Conservation (phyloP, 2,113 vertebrate genomes). For the Coryphaenoides rupestris region DNA sequence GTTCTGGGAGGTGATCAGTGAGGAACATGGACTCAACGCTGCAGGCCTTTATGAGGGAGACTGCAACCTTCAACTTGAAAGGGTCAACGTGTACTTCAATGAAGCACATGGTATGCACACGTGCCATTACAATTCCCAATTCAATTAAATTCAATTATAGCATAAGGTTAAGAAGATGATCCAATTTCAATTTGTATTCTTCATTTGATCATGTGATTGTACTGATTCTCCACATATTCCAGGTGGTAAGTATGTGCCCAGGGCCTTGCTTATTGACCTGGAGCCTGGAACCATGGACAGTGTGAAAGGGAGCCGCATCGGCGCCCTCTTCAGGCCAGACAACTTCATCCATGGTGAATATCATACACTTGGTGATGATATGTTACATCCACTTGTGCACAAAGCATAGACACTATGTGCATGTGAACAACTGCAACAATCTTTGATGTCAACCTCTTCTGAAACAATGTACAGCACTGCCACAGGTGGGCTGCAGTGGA, state of each 20-base stretch:
- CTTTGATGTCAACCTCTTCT: too few relatives aligned
- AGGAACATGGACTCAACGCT: conserved; percentile 87
- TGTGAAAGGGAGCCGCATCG: conserved; percentile 83
- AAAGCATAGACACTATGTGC: too few relatives aligned
- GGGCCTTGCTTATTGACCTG: conserved; percentile 88
- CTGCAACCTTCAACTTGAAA: conserved; percentile 80
- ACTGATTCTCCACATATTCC: conserved; percentile 11
- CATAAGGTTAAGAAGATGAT: too few relatives aligned
- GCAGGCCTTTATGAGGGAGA: conserved; percentile 80
- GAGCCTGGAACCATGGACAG: conserved; percentile 98
- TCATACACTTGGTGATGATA: too few relatives aligned
- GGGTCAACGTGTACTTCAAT: conserved; percentile 93
- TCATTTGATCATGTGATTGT: neutral
- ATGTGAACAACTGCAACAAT: too few relatives aligned
- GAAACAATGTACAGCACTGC: too few relatives aligned
- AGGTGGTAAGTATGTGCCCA: conserved; percentile 90
- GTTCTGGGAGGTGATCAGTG: conserved; percentile 98
- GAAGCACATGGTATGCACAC: conserved; percentile 84
- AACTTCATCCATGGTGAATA: conserved; percentile 82
- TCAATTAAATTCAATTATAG: too few relatives aligned
- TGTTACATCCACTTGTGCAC: too few relatives aligned
- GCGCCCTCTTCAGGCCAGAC: conserved; percentile 89
- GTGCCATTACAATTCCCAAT: too few relatives aligned
- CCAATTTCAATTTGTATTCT: neutral
- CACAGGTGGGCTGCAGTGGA: too few relatives aligned